Evolutionary conservation across 1,140 invertebrate genomes (phyloP), one percentile per base, ranked within the genome.

Genomic region (Neodiprion lecontei): DNA sequence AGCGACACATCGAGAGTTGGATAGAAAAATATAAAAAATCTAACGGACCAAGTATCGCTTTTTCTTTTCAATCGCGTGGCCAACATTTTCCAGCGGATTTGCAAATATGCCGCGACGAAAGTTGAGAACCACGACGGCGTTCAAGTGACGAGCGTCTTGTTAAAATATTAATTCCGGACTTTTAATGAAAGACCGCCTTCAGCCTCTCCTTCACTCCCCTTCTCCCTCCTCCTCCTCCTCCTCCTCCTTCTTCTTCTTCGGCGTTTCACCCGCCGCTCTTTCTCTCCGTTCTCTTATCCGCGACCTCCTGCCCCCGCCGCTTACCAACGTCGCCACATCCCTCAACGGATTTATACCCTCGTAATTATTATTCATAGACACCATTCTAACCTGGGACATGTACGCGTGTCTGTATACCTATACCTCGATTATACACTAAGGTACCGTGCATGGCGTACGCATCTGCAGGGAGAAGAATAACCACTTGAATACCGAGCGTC

Each of bases 201-300:
- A 23, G 21, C 11, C 67, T 69, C 40, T 23, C 14, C 17, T 7
- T 4, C 72, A 72, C 77, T 75, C 78, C 76, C 73, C 72, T 66
- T 12, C 40, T 49, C 70, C 48, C 69, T 47, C 69, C 66, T 74
- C 66, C 73, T 67, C 70, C 28, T 73, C 53, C 61, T 72, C 77
- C 69, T 10, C 69, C 17, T 53, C 75, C 12, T 75, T 40, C 61
- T 65, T 70, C 49, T 12, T 21, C 47, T 75, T 47, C 21, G 48
- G 61, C 53, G 73, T 53, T 73, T 17, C 12, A 14, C 17, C 61
- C 61, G 12, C 17, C 61, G 61, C 61, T 65, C 61, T 14, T 17
- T 65, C 61, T 65, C 61, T 65, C 17, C 17, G 17, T 65, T 65
- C 61, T 79, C 69, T 9, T 21, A 70, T 23, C 74, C 48, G 49